phyloP scores from a whole-genome alignment of 2,797 vertebrate species.

The Myotis daubentonii region DNA sequence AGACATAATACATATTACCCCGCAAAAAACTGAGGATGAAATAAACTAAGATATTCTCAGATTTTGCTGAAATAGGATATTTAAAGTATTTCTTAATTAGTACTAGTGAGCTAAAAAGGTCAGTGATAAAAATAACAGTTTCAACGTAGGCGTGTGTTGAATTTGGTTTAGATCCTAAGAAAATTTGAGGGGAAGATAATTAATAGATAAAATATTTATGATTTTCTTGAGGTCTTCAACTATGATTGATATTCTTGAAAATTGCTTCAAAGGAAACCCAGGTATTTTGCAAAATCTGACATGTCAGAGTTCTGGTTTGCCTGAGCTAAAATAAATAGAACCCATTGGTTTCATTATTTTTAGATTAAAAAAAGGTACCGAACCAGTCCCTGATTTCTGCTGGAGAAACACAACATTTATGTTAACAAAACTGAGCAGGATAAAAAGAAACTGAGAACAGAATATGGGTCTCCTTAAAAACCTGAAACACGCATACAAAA shows the following conservation, averaged over 20 bases:
- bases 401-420: neutral
- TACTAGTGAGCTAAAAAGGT: neutral
- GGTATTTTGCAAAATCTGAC: neutral
- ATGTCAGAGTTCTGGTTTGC: neutral
- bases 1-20: neutral
- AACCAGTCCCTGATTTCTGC: neutral
- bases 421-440: neutral
- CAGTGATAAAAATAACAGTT: conserved; percentile 8
- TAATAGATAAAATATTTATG: neutral
- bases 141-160: neutral
- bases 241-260: neutral
- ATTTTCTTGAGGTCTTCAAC: neutral
- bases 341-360: neutral
- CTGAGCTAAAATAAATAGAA: neutral
- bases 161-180: neutral
- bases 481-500: neutral
- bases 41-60: conserved; percentile 2
- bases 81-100: conserved; percentile 16
- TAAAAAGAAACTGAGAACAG: neutral
- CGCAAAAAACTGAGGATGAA: neutral
- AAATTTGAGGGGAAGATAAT: neutral
- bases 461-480: neutral
- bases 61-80: neutral
- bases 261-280: neutral
- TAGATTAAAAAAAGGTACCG: neutral